A percentile compares a stretch with the other conserved stretches of the same genome.
Conservation (phyloP, 2,113 vertebrate species). For the Picathartes gymnocephalus region DNA sequence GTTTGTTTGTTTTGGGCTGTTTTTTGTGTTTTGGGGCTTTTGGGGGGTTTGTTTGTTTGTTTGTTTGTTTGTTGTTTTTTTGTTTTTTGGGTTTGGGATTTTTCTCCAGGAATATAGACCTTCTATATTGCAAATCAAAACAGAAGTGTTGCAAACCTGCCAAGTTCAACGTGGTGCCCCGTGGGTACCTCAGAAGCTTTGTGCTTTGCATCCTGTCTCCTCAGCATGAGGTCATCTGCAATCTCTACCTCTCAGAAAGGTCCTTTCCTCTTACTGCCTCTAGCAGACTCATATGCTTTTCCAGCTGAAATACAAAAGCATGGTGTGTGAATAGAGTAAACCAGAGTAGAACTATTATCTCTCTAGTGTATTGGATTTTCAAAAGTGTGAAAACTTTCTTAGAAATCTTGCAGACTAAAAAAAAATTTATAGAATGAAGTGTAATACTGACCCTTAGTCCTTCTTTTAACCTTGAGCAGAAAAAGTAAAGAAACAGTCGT, state of each 20-base stretch:
- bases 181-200: neutral
- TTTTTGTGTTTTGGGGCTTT: no score
- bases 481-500: neutral
- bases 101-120: neutral
- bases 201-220: neutral
- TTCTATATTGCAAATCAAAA: neutral
- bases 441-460: neutral
- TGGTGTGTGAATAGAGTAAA: neutral
- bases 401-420: neutral
- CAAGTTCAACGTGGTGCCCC: rapidly evolving
- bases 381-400: neutral
- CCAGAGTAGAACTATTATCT: neutral
- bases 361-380: neutral
- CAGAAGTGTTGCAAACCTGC: neutral
- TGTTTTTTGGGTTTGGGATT: neutral
- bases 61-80: no score
- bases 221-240: neutral
- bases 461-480: neutral
- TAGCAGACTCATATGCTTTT: neutral
- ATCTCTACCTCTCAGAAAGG: neutral
- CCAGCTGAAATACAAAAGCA: neutral
- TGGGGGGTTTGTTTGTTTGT: no score
- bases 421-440: neutral
- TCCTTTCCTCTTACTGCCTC: neutral
- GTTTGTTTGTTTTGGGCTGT: no score